These are phyloP conservation scores for Melospiza georgiana DNA, from an alignment of 2,113 vertebrate species.

Conservation along the genomic window DNA sequence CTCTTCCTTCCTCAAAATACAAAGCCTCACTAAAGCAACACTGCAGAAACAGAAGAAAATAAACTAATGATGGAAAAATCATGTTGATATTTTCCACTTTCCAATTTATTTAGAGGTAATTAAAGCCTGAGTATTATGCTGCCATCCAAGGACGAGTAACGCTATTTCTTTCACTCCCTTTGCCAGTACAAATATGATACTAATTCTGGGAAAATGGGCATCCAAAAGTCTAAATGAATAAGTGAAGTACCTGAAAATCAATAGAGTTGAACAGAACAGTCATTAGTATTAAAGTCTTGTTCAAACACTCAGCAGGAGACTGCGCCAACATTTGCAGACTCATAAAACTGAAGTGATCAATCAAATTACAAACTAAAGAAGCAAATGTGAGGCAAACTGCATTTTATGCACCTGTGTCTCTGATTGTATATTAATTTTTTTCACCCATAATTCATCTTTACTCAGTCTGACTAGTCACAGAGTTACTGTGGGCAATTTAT, in stretches of 20 bases:
- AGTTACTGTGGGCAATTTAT: constrained; percentile 20
- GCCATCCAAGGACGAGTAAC: background rate
- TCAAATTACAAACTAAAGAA: constrained; percentile 52
- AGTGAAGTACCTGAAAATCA: constrained; percentile 46
- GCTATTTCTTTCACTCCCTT: background rate
- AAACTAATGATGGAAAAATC: background rate
- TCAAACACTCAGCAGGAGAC: constrained; percentile 35
- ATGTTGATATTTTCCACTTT: background rate
- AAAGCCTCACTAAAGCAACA: background rate
- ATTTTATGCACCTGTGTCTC: constrained; percentile 34
- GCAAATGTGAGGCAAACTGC: constrained; percentile 39
- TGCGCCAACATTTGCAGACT: constrained; percentile 29
- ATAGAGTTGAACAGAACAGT: constrained; percentile 36
- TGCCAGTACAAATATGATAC: background rate
- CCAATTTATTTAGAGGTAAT: background rate
- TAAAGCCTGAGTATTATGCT: background rate
- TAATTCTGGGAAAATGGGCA: constrained; percentile 23
- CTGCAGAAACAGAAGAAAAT: background rate
- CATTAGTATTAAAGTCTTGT: constrained; percentile 55
- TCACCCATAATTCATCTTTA: constrained; percentile 28
- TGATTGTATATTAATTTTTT: constrained; percentile 15
- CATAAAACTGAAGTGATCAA: constrained; percentile 42
- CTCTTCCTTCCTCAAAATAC: background rate
- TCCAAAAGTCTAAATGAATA: constrained; percentile 17
- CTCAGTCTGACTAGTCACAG: constrained; percentile 24